A percentile compares a stretch with the other conserved stretches of the same genome.
Evolutionary conservation across 2,888 invertebrate genomes (phyloP).

Genomic region (Polydrusus tereticollis): DNA sequence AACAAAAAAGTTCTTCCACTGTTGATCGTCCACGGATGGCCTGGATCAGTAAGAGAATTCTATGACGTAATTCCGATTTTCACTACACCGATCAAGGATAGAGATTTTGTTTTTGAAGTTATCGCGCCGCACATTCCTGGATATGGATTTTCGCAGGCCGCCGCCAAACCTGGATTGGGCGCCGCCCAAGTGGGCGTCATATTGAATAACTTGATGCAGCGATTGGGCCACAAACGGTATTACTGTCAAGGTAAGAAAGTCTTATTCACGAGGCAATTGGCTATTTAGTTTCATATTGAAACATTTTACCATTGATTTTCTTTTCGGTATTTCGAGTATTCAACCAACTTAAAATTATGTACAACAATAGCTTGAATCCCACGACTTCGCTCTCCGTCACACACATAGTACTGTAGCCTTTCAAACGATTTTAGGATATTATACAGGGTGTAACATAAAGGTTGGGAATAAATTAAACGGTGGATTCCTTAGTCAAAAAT

Average conservation of each 20-base stretch:
- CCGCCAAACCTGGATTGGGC: constrained; percentile 74
- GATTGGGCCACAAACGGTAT: constrained; percentile 76
- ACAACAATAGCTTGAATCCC: too few relatives aligned
- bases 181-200: constrained; percentile 71
- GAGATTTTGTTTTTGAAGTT: constrained; percentile 77
- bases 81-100: constrained; percentile 67
- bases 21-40: constrained; percentile 89
- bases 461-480: too few relatives aligned
- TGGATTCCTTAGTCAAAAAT: too few relatives aligned
- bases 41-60: constrained; percentile 88
- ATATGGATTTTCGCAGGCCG: constrained; percentile 65
- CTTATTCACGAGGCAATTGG: too few relatives aligned
- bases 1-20: constrained; percentile 72
- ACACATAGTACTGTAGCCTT: too few relatives aligned
- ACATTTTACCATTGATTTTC: too few relatives aligned
- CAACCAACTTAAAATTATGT: too few relatives aligned
- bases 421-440: too few relatives aligned
- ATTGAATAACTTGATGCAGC: constrained; percentile 78
- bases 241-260: constrained; percentile 79
- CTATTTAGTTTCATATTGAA: too few relatives aligned
- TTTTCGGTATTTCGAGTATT: too few relatives aligned
- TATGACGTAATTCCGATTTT: constrained; percentile 80
- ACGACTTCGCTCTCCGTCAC: too few relatives aligned
- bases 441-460: too few relatives aligned
- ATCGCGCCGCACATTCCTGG: constrained; percentile 72